These are phyloP conservation scores for Pristis pectinata DNA, from an alignment of 2,797 vertebrate species.

Conservation along the genomic window DNA sequence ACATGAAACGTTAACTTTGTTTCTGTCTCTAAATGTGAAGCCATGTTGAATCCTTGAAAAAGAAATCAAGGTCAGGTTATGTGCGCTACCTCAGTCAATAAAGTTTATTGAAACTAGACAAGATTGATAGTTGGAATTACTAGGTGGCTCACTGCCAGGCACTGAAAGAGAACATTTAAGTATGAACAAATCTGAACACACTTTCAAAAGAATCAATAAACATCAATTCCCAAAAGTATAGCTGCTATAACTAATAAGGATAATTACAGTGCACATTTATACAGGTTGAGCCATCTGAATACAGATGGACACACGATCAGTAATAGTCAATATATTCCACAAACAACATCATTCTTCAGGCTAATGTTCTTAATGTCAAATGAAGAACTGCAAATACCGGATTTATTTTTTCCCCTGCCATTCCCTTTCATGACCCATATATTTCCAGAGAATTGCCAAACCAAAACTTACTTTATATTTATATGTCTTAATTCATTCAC, in stretches of 20 bases:
- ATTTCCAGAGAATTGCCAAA: neutral
- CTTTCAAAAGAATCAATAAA: neutral
- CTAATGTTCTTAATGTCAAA: neutral
- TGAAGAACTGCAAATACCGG: neutral
- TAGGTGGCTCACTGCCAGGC: neutral
- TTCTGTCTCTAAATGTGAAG: neutral
- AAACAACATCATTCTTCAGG: neutral
- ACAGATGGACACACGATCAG: neutral
- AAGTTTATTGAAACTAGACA: neutral
- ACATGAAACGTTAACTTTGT: no score
- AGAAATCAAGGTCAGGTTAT: neutral
- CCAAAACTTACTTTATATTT: neutral
- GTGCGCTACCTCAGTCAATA: neutral
- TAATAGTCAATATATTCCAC: neutral
- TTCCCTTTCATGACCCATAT: neutral
- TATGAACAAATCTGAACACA: neutral
- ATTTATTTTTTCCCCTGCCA: neutral
- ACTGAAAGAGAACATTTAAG: neutral
- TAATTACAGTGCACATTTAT: conserved; percentile 12
- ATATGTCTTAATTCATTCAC: no score
- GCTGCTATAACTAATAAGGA: neutral
- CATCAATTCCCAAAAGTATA: neutral
- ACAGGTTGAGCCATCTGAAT: neutral
- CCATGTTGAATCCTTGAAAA: neutral
- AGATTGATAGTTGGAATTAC: neutral